Base-by-base conservation (phyloP, 2,113 vertebrate species). In the Spheniscus mendiculus region DNA sequence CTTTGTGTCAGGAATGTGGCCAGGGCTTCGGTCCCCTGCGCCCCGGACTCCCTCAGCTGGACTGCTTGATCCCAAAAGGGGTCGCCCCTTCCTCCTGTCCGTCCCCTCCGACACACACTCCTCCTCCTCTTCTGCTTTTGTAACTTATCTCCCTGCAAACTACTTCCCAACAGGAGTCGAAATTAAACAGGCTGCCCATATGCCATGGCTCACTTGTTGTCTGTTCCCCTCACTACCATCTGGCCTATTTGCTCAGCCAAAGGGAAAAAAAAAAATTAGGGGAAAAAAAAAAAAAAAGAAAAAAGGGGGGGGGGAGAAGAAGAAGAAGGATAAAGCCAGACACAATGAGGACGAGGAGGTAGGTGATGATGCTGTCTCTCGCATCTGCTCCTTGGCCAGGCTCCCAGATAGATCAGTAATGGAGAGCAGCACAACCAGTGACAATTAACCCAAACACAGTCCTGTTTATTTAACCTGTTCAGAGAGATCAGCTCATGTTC, bases 111-210 rank as follows among this genome's bases (percentile, higher is more conserved):
- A 61, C 30, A 72, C 55, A 81, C 14, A 59, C 58, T 85, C 40
- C 85, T 87, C 82, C 72, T 96, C 38, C 59, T 99, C 98, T 96
- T 96, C 90, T 97, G 96, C 97, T 97, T 98, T 98, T 98, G 98
- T 98, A 97, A 98, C 96, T 98, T 96, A 98, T 98, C 98, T 98
- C 98, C 70, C 97, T 97, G 97, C 97, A 97, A 99, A 98, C 98
- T 97, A 98, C 98, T 98, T 98, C 99, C 98, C 99, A 99, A 99
- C 99, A 98, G 99, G 99, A 99, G 98, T 98, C 97, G 97, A 99
- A 98, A 99, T 99, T 99, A 99, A 99, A 99, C 99, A 99, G 99
- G 99, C 99, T 99, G 98, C 98, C 99, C 99, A 99, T 99, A 99
- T 99, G 99, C 99, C 99, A 98, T 98, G 98, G 98, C 98, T 99